Evolutionary conservation across 2,888 invertebrate genomes (phyloP), one percentile per base, ranked within the genome.

Genomic region (Drosophila colorata): DNA sequence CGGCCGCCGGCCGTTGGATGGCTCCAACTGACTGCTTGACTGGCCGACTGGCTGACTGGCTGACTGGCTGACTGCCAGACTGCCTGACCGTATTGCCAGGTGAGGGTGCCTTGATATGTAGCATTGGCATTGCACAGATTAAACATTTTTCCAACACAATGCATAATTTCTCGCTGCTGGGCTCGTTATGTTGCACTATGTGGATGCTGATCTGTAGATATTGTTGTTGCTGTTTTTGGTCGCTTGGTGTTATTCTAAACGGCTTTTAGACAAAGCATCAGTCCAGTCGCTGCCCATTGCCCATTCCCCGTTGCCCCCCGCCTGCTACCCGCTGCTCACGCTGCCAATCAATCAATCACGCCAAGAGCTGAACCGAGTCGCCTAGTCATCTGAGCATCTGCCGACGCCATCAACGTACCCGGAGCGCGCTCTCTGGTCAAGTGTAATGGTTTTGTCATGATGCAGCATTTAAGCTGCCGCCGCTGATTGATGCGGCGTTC

Each of bases 381-480:
- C 85, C 87, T 71, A 84, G 87, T 87, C 87, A 85, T 87, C 78
- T 88, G 87, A 83, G 87, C 87, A 85, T 83, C 87, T 85, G 88
- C 88, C 89, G 87, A 74, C 84, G 69, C 69, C 65, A 68, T 60
- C 71, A 61, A 55, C 56, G 44, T 66, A 65, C 64, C 56, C 52
- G 60, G 41, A 66, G 61, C 44, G 57, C 55, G 48, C 61, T 60
- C 74, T 69, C 78, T 83, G 83, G 81, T 85, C 90, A 90, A 89
- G 89, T 88, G 89, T 80, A 89, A 83, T 80, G 90, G 91, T 89
- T 90, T 89, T 87, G 88, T 90, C 91, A 91, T 90, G 90, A 90
- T 90, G 89, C 90, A 86, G 90, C 90, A 90, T 88, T 90, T 91
- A 91, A 89, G 74, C 73, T 79, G 78, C 87, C 82, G 80, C 78